A percentile compares a stretch with the other conserved stretches of the same genome.
These are phyloP conservation scores for Bombus turneri DNA, from an alignment of 1,140 invertebrate species.

Conservation along the genomic window DNA sequence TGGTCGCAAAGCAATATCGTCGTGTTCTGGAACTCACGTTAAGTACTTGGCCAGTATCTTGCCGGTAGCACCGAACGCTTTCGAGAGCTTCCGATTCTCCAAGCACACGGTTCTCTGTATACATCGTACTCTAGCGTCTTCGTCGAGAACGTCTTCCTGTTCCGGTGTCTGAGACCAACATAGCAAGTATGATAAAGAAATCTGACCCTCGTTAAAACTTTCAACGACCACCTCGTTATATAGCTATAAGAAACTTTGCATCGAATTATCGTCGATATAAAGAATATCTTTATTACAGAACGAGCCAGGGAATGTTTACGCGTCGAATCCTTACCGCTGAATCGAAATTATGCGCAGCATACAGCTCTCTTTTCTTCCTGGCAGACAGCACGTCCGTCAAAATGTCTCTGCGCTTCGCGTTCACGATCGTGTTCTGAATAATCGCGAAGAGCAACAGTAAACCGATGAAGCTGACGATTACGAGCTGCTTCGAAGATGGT, in stretches of 20 bases:
- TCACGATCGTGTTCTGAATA: constrained; percentile 78
- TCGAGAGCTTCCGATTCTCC: constrained; percentile 74
- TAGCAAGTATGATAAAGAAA: neutral
- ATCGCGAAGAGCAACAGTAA: constrained; percentile 78
- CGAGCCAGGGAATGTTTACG: rapidly evolving
- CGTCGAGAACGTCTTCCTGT: constrained; percentile 72
- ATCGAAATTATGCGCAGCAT: constrained; percentile 56
- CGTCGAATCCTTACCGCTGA: constrained; percentile 59
- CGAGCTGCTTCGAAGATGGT: constrained; percentile 75
- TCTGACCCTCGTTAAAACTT: neutral
- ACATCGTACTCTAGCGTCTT: constrained; percentile 76
- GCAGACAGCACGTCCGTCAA: constrained; percentile 72
- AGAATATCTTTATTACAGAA: neutral
- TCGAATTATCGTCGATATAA: neutral
- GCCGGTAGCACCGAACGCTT: constrained; percentile 73
- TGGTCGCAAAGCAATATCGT: constrained; percentile 11
- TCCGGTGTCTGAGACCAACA: constrained; percentile 68
- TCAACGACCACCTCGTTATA: neutral
- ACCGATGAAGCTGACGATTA: constrained; percentile 80
- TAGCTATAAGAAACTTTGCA: neutral
- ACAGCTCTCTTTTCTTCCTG: constrained; percentile 72
- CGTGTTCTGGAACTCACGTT: constrained; percentile 72
- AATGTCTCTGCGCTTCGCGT: constrained; percentile 73
- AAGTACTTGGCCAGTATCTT: constrained; percentile 76
- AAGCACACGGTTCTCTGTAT: constrained; percentile 78